A percentile compares a stretch with the other conserved stretches of the same genome.
phyloP scores from a whole-genome alignment of 64 coral and sea anemone species.

The Platygyra sinensis region DNA sequence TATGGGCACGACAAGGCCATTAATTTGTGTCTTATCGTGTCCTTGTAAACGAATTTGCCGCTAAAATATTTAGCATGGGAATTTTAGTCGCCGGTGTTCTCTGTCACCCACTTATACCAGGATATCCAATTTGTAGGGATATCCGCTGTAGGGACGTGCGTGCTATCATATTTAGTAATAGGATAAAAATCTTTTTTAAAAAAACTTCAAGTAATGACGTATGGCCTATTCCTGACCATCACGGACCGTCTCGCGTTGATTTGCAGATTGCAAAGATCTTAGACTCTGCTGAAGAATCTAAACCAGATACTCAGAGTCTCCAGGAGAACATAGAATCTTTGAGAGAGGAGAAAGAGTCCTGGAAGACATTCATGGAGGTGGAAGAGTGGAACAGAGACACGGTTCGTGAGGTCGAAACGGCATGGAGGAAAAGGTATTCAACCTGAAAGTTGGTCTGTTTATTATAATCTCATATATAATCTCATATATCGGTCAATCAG shows the following conservation, averaged over 20 bases:
- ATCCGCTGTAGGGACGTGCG: not conserved
- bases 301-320: not conserved
- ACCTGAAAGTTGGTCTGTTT: not conserved
- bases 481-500: not conserved
- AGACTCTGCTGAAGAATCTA: not conserved
- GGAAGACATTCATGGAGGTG: conserved; percentile 21
- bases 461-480: not conserved
- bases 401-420: conserved; percentile 14
- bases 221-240: not conserved
- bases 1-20: no score
- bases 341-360: not conserved
- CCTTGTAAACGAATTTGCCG: not conserved
- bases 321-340: conserved; percentile 3
- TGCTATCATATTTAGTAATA: not conserved
- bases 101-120: not conserved
- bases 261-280: conserved; percentile 30
- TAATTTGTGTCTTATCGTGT: not conserved
- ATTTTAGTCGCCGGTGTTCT: not conserved
- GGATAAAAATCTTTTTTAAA: not conserved
- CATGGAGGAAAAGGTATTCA: conserved; percentile 28
- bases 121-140: not conserved
- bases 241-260: not conserved
- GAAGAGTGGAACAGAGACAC: conserved; percentile 9
- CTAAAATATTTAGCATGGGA: not conserved
- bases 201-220: not conserved